A percentile compares a stretch with the other conserved stretches of the same genome.
Evolutionary conservation across 2,888 invertebrate species (phyloP).

Genomic region (Tetranychus piercei): DNA sequence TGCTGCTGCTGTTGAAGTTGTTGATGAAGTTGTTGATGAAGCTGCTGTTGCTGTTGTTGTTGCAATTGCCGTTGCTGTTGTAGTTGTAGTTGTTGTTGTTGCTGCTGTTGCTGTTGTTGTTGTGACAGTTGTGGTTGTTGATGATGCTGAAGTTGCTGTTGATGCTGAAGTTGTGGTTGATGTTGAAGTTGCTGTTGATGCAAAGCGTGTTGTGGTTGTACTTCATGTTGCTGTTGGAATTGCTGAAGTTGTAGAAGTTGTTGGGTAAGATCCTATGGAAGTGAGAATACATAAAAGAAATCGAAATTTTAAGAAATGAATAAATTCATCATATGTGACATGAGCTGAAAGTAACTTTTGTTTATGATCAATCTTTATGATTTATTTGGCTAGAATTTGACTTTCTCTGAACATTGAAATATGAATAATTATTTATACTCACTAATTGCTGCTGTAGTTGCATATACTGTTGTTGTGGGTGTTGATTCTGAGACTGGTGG

Average conservation of each 20-base stretch:
- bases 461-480: conserved; percentile 28
- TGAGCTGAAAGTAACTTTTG: too few relatives aligned
- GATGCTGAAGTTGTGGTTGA: conserved; percentile 18
- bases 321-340: conserved; percentile 17
- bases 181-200: conserved; percentile 16
- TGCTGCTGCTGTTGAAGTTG: conserved; percentile 17
- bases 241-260: conserved; percentile 19
- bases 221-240: conserved; percentile 16
- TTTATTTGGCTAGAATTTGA: conserved; percentile 19
- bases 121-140: conserved; percentile 1
- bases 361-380: too few relatives aligned
- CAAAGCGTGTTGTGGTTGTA: conserved; percentile 9
- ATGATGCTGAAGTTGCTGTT: conserved; percentile 17
- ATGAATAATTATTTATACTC: too few relatives aligned
- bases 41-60: conserved; percentile 15
- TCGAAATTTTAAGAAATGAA: too few relatives aligned
- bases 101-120: conserved; percentile 18
- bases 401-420: conserved; percentile 6
- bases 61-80: conserved; percentile 41
- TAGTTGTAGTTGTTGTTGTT: not conserved
- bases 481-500: conserved; percentile 28
- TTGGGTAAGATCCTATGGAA: too few relatives aligned
- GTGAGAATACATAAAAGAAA: too few relatives aligned
- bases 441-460: conserved; percentile 34
- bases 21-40: conserved; percentile 20